A percentile compares a stretch with the other conserved stretches of the same genome.
phyloP scores from a whole-genome alignment of 2,888 invertebrate genomes.

The Lasioglossum figueresi region DNA sequence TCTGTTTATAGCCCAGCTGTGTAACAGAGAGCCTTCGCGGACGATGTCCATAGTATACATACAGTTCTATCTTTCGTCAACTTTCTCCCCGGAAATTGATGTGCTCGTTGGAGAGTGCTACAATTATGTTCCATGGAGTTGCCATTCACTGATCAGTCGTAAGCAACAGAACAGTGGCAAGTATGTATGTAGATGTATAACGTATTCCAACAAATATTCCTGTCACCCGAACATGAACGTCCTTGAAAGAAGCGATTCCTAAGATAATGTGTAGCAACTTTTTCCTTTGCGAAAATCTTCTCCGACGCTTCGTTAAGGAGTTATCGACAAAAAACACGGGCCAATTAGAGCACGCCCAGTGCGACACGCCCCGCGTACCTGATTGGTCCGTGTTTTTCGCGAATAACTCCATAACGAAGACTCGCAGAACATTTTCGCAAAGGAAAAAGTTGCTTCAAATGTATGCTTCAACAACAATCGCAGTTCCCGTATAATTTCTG shows the following conservation, averaged over 20 bases:
- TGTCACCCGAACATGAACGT: too few species aligned
- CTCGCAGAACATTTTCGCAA: too few species aligned
- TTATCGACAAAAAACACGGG: too few species aligned
- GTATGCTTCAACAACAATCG: neutral
- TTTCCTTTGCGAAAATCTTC: too few species aligned
- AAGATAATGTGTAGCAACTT: too few species aligned
- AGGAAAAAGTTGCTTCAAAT: neutral
- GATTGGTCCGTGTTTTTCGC: too few species aligned
- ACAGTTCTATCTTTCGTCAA: neutral
- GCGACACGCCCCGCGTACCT: too few species aligned
- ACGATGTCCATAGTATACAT: neutral
- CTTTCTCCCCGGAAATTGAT: neutral
- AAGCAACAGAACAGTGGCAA: neutral
- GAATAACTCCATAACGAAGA: too few species aligned
- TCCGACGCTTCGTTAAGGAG: too few species aligned
- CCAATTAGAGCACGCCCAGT: too few species aligned
- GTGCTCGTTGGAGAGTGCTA: neutral
- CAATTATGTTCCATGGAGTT: neutral
- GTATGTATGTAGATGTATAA: too few species aligned
- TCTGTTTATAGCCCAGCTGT: neutral
- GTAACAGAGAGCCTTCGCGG: neutral
- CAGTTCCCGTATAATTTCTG: neutral
- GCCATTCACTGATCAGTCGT: neutral
- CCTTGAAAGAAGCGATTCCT: too few species aligned
- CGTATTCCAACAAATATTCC: neutral